Conservation (phyloP, 1,140 invertebrate species). For the Drosophila sp. region DNA sequence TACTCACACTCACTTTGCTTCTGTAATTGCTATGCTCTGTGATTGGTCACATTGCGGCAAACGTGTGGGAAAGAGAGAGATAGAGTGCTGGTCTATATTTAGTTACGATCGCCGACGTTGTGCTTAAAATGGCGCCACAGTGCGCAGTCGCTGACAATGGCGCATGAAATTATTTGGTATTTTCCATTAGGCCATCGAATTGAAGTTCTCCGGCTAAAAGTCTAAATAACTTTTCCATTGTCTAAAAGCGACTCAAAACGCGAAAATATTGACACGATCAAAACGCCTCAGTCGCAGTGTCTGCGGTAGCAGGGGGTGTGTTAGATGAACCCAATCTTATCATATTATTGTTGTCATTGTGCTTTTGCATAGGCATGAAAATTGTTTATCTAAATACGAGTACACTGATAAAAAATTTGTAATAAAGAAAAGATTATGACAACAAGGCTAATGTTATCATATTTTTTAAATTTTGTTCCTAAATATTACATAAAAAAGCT, state of each 20-base stretch:
- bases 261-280: slow-evolving; percentile 75
- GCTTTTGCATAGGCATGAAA: slow-evolving; percentile 69
- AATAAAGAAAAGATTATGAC: too few species aligned
- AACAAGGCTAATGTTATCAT: too few species aligned
- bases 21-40: slow-evolving; percentile 13
- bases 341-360: slow-evolving; percentile 42
- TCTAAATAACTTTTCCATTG: slow-evolving; percentile 59
- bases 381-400: slow-evolving; percentile 68
- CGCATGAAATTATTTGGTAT: slow-evolving; percentile 34
- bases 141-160: background rate
- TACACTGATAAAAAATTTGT: too few species aligned
- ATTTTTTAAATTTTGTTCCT: too few species aligned
- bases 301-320: background rate
- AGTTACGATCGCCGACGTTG: slow-evolving; percentile 33
- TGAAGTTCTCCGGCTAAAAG: slow-evolving; percentile 23
- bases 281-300: slow-evolving; percentile 10
- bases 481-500: too few species aligned
- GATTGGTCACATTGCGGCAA: slow-evolving; percentile 23
- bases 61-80: background rate
- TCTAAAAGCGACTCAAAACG: slow-evolving; percentile 48
- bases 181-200: slow-evolving; percentile 47
- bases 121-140: slow-evolving; percentile 42
- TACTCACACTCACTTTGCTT: background rate
- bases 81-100: slow-evolving; percentile 29
- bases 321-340: slow-evolving; percentile 12